A percentile compares a stretch with the other conserved stretches of the same genome.
phyloP scores from a whole-genome alignment of 2,888 invertebrate genomes.

The Azorinus chamasolen region DNA sequence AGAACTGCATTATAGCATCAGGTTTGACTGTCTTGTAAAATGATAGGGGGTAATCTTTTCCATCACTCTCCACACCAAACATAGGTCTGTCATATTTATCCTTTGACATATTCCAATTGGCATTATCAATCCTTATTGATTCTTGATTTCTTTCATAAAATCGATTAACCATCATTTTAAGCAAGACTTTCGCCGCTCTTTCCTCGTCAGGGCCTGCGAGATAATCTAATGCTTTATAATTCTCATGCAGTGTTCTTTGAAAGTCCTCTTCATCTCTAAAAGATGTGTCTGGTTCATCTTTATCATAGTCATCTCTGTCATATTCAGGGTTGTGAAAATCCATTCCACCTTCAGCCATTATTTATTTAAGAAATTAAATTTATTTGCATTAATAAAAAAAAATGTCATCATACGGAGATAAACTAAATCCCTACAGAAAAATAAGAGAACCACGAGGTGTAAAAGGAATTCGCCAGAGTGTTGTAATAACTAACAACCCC shows the following conservation, averaged over 20 bases:
- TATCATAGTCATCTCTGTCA: constrained; percentile 35
- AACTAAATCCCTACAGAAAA: constrained; percentile 22
- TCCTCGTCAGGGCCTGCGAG: neutral
- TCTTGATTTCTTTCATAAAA: neutral
- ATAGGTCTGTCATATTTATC: neutral
- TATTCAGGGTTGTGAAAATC: constrained; percentile 42
- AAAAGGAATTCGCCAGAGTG: constrained; percentile 53
- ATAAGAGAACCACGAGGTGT: constrained; percentile 47
- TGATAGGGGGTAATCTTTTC: neutral
- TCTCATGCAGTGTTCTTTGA: neutral
- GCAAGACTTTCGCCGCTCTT: neutral
- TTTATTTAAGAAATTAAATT: constrained; percentile 10
- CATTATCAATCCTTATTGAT: neutral
- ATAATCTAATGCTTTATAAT: neutral
- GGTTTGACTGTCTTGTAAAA: neutral
- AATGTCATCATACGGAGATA: constrained; percentile 33
- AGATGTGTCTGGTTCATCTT: constrained; percentile 28
- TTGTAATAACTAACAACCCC: constrained; percentile 59
- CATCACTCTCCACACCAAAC: too few relatives aligned
- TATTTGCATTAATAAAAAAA: constrained; percentile 4
- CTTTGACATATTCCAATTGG: too few relatives aligned
- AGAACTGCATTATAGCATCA: too few relatives aligned
- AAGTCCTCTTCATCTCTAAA: constrained; percentile 4
- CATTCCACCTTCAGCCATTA: constrained; percentile 39
- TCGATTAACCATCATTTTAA: neutral